Base-by-base conservation (phyloP, 2,888 invertebrate genomes). In the Crocallis elinguaria region DNA sequence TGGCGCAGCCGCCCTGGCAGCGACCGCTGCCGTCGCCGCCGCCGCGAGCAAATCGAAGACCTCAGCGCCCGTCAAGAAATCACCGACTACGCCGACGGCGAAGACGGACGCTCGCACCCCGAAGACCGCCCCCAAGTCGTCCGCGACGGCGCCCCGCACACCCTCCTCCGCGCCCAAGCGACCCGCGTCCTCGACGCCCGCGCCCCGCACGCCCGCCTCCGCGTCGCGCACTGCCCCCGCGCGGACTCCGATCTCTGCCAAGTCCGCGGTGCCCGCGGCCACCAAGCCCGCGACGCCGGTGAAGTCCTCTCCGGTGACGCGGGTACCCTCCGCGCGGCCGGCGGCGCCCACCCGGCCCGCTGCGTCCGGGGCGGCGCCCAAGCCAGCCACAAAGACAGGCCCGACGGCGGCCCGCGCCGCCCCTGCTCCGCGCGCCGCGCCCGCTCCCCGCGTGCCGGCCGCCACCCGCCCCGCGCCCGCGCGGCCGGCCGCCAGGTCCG, bases 151-250 rank as follows among this genome's bases (percentile, higher is more conserved):
- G 61, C 72, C 49, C 25, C 78, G 63, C 35, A 76, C 71, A 1
- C 67, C 82, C 2, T 62, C 68, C 0, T 62, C 77, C 6, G 66
- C 71, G n/a, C 43, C 58, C 59, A 54, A 66, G 41, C 62, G 56
- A 16, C 49, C 66, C 13, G 48, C 68, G 7, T 42, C 67, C 41
- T 48, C 64, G 39, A 21, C 66, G 46, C 14, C 57, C 48, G 53
- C 92, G 88, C 64, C 66, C n/a, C 67, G 89, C 0, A 66, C 62
- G 9, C 62, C 69, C 19, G 52, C 67, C 21, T 43, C 66, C 39
- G 38, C 69, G 11, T 51, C 68, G 5, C 58, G 68, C 51, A 41
- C 70, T 13, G 64, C 78, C 23, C 54, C 74, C 37, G 63, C 73
- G 27, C 69, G 73, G 50, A 67, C 74, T 21, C 59, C 75, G 17